These are phyloP conservation scores for Heliocidaris erythrogramma DNA, from an alignment of 35 echinoderm and acorn worm genomes.

Conservation along the genomic window DNA sequence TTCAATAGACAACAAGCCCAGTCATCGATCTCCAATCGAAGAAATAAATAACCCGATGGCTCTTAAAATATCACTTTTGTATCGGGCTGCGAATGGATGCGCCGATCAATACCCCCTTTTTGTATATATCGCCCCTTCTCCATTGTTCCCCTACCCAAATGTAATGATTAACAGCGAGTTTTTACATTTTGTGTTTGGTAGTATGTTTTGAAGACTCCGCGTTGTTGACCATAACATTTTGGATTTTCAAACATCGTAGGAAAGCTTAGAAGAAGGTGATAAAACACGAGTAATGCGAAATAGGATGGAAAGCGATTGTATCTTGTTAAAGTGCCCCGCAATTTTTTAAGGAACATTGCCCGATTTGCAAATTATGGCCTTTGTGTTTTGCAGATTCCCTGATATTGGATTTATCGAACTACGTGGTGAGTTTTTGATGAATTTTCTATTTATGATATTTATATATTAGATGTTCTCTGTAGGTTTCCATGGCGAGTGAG, in stretches of 20 bases:
- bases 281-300: background rate
- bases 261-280: background rate
- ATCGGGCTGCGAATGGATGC: background rate
- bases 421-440: no score
- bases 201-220: background rate
- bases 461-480: no score
- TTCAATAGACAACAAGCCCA: background rate
- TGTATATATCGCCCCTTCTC: background rate
- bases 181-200: background rate
- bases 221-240: background rate
- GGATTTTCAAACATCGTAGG: background rate
- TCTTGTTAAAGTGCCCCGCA: background rate
- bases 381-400: no score
- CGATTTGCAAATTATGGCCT: background rate
- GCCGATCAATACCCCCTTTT: background rate
- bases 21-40: background rate
- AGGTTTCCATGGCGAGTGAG: no score
- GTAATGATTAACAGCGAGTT: background rate
- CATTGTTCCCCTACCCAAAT: background rate
- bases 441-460: no score
- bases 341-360: background rate
- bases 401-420: background rate
- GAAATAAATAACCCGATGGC: background rate
- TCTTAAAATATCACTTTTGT: background rate
- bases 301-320: background rate